These are phyloP conservation scores for Sarcophaga peregrina DNA, from an alignment of 1,140 invertebrate species.

Conservation along the genomic window DNA sequence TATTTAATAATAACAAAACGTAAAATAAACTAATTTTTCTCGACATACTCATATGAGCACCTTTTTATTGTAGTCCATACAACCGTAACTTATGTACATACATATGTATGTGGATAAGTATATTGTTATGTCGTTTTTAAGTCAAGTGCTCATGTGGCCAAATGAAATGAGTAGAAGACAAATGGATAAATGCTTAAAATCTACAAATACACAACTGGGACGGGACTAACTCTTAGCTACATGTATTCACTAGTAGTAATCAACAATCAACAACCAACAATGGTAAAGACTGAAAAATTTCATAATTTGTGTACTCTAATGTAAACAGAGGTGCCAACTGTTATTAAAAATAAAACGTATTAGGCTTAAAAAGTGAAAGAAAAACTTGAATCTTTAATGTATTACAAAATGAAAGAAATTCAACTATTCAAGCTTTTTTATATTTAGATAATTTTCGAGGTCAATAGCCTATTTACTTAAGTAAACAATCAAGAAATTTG, in stretches of 20 bases:
- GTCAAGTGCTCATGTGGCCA: slow-evolving; percentile 35
- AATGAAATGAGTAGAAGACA: not conserved
- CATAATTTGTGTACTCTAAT: not conserved
- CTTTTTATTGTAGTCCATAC: not conserved
- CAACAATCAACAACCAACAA: not conserved
- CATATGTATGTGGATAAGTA: not conserved
- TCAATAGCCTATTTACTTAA: too few relatives aligned
- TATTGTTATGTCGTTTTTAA: slow-evolving; percentile 26
- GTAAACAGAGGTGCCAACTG: not conserved
- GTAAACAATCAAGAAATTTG: too few relatives aligned
- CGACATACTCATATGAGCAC: not conserved
- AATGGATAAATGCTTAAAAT: too few relatives aligned
- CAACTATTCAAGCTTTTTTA: too few relatives aligned
- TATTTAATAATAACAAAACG: not conserved
- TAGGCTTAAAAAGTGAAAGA: too few relatives aligned
- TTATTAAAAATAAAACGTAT: not conserved
- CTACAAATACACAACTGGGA: too few relatives aligned
- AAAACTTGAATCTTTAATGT: too few relatives aligned
- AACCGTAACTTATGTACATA: slow-evolving; percentile 42
- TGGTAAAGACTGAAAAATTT: not conserved
- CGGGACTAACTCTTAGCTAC: too few relatives aligned
- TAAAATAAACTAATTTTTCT: not conserved
- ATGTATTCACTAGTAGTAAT: not conserved
- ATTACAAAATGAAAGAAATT: too few relatives aligned
- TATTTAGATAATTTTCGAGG: too few relatives aligned